Conservation (phyloP, 2,113 vertebrate genomes). For the Ameiurus melas region DNA sequence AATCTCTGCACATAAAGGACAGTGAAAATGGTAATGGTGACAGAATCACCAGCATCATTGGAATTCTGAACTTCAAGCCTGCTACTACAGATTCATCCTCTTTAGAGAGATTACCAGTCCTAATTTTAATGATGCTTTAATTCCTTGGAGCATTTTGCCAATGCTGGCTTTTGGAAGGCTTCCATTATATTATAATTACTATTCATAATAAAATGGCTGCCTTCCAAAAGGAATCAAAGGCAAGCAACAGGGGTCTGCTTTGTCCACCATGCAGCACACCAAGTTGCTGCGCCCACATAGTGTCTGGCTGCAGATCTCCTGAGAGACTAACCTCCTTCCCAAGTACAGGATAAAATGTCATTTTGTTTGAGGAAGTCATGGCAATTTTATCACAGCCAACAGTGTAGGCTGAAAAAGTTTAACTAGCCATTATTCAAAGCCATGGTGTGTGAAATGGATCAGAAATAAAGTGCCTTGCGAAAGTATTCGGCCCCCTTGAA, state of each 20-base stretch:
- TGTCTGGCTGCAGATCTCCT: too few species aligned
- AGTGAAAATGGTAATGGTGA: not conserved
- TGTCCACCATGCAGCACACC: constrained; percentile 72
- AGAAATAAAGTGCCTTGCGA: too few species aligned
- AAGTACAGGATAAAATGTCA: too few species aligned
- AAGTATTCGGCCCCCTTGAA: too few species aligned
- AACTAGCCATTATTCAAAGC: too few species aligned
- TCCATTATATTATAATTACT: too few species aligned
- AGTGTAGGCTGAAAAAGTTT: too few species aligned
- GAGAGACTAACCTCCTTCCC: too few species aligned
- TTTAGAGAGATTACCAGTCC: too few species aligned
- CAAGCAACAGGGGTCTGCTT: constrained; percentile 70
- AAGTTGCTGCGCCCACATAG: constrained; percentile 57
- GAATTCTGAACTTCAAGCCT: not conserved
- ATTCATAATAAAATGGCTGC: constrained; percentile 61
- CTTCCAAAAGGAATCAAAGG: constrained; percentile 63
- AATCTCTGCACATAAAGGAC: not conserved
- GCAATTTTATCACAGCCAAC: too few species aligned
- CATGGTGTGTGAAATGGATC: too few species aligned
- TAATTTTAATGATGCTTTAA: constrained; percentile 54
- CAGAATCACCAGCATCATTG: not conserved
- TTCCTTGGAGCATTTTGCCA: constrained; percentile 61
- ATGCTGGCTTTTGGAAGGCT: constrained; percentile 60
- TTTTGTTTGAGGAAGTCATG: too few species aligned
- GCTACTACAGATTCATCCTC: not conserved